Conservation (phyloP, 2,888 invertebrate genomes). For the Tanaodytes sp. region DNA sequence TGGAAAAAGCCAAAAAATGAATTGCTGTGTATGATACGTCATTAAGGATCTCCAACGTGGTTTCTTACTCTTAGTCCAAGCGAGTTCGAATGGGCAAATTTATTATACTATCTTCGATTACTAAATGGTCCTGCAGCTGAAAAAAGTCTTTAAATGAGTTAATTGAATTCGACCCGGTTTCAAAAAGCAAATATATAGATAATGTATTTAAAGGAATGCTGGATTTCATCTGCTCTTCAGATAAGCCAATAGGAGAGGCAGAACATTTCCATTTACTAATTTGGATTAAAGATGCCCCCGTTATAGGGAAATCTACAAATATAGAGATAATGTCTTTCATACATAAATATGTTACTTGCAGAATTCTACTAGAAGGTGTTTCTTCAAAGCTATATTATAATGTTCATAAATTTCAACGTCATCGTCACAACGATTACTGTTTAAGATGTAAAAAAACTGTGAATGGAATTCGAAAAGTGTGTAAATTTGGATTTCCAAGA, state of each 20-base stretch:
- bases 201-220: too few species aligned
- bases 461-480: conserved; percentile 44
- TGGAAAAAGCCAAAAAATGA: conserved; percentile 53
- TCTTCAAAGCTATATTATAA: conserved; percentile 57
- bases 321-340: conserved; percentile 52
- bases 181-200: too few species aligned
- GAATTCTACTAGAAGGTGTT: conserved; percentile 55
- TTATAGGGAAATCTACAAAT: conserved; percentile 48
- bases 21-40: conserved; percentile 52
- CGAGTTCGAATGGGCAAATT: conserved; percentile 57
- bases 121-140: too few species aligned
- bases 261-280: conserved; percentile 56
- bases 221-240: not conserved
- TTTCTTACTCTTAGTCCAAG: conserved; percentile 59
- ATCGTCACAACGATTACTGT: conserved; percentile 62
- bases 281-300: conserved; percentile 62
- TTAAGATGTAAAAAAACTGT: conserved; percentile 33
- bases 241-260: conserved; percentile 11
- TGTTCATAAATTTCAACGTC: conserved; percentile 59
- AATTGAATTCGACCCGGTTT: conserved; percentile 64
- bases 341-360: conserved; percentile 57
- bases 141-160: conserved; percentile 55
- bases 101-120: too few species aligned
- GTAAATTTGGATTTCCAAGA: conserved; percentile 58
- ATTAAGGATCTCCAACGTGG: conserved; percentile 60